Percentiles rank a stretch among this genome's conserved stretches.
Evolutionary conservation across 1,140 invertebrate genomes (phyloP).

Genomic region (Cyclargus thomasi): DNA sequence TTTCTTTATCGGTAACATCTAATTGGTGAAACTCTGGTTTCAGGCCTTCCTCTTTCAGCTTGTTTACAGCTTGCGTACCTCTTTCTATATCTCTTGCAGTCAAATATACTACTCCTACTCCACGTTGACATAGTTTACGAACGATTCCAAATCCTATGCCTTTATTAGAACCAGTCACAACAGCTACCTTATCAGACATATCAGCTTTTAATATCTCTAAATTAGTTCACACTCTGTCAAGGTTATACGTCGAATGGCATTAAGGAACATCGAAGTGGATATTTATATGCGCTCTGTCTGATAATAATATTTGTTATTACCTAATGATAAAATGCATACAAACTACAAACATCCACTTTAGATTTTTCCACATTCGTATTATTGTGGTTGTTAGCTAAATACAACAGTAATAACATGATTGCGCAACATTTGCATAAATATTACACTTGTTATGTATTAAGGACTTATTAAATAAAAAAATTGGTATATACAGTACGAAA

Average conservation of each 20-base stretch:
- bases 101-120: slow-evolving; percentile 77
- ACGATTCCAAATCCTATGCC: slow-evolving; percentile 84
- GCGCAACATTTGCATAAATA: no score
- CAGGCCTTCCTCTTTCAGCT: slow-evolving; percentile 64
- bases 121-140: slow-evolving; percentile 76
- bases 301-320: no score
- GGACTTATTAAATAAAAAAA: no score
- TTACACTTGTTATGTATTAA: no score
- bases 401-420: no score
- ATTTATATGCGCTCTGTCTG: not conserved
- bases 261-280: not conserved
- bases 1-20: slow-evolving; percentile 77
- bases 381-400: no score
- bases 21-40: slow-evolving; percentile 77
- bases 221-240: not conserved
- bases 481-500: no score
- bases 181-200: slow-evolving; percentile 54
- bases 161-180: slow-evolving; percentile 84
- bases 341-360: no score
- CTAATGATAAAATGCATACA: no score
- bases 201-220: not conserved
- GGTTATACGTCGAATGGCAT: not conserved
- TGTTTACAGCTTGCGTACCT: slow-evolving; percentile 74
- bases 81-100: slow-evolving; percentile 76
- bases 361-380: no score